These are phyloP conservation scores for Microdon myrmicae DNA, from an alignment of 2,888 invertebrate species.

Conservation along the genomic window DNA sequence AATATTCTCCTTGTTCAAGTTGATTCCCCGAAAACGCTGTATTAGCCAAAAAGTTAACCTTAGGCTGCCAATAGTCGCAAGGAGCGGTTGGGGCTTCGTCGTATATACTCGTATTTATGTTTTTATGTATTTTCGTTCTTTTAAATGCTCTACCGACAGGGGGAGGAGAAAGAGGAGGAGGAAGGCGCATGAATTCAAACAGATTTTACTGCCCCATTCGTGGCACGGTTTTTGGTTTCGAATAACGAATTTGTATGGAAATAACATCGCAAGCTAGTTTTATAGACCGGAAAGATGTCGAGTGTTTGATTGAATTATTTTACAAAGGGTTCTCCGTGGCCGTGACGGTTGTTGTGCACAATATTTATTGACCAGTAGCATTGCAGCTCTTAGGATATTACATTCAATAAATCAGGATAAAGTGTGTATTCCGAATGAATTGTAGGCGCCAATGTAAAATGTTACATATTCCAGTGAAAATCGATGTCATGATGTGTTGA, in stretches of 20 bases:
- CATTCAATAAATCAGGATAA: too few species aligned
- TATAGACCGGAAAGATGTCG: slow-evolving; percentile 35
- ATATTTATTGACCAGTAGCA: too few species aligned
- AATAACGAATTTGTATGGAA: slow-evolving; percentile 44
- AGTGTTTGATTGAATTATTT: slow-evolving; percentile 34
- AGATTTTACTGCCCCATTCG: slow-evolving; percentile 45
- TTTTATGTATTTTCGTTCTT: slow-evolving; percentile 32
- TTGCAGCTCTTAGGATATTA: too few species aligned
- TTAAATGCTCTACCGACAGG: slow-evolving; percentile 20
- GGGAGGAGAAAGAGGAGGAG: slow-evolving; percentile 11
- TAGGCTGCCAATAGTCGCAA: not conserved
- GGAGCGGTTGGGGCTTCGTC: too few species aligned
- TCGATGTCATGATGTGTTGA: too few species aligned
- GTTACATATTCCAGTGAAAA: too few species aligned
- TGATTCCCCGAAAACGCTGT: slow-evolving; percentile 33
- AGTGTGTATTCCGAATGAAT: too few species aligned
- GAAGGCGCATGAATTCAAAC: slow-evolving; percentile 32
- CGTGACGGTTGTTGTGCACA: too few species aligned
- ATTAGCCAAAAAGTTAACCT: slow-evolving; percentile 10
- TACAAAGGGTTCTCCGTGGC: slow-evolving; percentile 38
- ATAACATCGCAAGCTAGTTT: slow-evolving; percentile 31
- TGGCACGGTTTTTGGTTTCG: slow-evolving; percentile 28
- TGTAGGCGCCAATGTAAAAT: too few species aligned
- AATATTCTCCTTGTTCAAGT: slow-evolving; percentile 33
- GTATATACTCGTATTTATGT: too few species aligned